Conservation (phyloP, 2,797 vertebrate species). For the Gambusia yucatana region DNA sequence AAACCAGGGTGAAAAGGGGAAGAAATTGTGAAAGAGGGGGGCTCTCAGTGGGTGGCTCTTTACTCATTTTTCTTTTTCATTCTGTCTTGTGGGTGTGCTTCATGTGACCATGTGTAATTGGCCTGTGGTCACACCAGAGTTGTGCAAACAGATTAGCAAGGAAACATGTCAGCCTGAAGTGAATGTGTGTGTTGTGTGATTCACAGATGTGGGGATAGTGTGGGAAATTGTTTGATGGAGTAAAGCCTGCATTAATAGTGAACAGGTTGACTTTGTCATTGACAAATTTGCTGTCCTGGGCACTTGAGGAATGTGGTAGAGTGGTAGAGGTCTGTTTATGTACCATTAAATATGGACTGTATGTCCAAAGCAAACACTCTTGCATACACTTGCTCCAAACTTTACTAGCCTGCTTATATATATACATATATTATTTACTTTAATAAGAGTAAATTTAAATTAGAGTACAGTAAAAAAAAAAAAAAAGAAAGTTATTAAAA, state of each 20-base stretch:
- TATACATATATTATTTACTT: too few relatives aligned
- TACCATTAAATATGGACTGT: not conserved
- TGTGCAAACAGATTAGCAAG: conserved; percentile 81
- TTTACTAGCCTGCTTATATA: not conserved
- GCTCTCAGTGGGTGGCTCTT: conserved; percentile 64
- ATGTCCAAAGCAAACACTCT: conserved; percentile 20
- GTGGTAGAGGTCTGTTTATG: conserved; percentile 7
- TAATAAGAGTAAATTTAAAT: not conserved
- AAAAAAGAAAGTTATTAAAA: not conserved
- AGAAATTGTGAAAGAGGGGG: conserved; percentile 31
- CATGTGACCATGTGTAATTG: conserved; percentile 72
- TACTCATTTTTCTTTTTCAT: conserved; percentile 39
- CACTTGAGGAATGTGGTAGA: conserved; percentile 14
- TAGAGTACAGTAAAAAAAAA: not conserved
- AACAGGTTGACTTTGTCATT: conserved; percentile 62
- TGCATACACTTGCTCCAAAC: not conserved
- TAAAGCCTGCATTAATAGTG: conserved; percentile 67
- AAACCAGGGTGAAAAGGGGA: conserved; percentile 25
- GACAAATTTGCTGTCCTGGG: conserved; percentile 49
- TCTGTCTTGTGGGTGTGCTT: conserved; percentile 54
- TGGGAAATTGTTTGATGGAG: conserved; percentile 72
- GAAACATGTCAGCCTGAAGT: conserved; percentile 72
- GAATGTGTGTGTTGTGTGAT: conserved; percentile 68
- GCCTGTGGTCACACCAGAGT: conserved; percentile 73
- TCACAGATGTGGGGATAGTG: conserved; percentile 74